Evolutionary conservation across 2,797 vertebrate species (phyloP), one percentile per base, ranked within the genome.

Genomic region (Enteromius afrohamiltoni): DNA sequence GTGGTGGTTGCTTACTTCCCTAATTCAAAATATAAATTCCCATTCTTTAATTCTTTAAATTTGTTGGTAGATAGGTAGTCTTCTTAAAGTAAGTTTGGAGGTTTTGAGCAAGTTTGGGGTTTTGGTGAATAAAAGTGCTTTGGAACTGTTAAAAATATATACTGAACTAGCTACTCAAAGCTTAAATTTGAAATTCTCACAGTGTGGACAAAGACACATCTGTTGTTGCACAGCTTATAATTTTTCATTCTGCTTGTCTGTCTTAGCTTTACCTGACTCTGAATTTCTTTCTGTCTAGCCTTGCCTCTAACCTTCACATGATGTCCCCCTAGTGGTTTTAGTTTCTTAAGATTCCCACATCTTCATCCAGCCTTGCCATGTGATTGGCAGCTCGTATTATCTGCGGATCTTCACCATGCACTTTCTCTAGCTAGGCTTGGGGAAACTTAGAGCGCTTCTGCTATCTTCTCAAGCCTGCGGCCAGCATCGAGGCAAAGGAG

Each of bases 331-430:
- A 87, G 90, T 91, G 91, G 91, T 87, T 89, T 91, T 86, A 89
- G 87, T 89, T 92, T 89, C 90, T 90, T 86, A 86, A 88, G 91
- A 92, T 89, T 88, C 84, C 83, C 89, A 85, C 88, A 87, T 92
- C 90, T 90, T 93, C 91, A 93, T 94, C 91, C 92, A 89, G 84
- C 87, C 88, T 68, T 79, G 47, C 88, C 86, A 79, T 91, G 86
- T 93, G 94, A 95, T 90, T 95, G 94, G 93, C 94, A 93, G 93
- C 77, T 85, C 87, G 88, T 91, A 91, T 93, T 94, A 86, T 88
- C 88, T 45, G 85, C 86, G 79, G 88, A 94, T 94, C 93, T 89
- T 88, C 86, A 86, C 89, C 93, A 90, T 92, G 92, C 90, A 76
- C 88, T 89, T 34, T 75, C 91, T 82, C 88, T 88, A 64, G 87